Conservation (phyloP, 37 sponge, comb jelly and placozoan genomes). For the Agelas oroides region DNA sequence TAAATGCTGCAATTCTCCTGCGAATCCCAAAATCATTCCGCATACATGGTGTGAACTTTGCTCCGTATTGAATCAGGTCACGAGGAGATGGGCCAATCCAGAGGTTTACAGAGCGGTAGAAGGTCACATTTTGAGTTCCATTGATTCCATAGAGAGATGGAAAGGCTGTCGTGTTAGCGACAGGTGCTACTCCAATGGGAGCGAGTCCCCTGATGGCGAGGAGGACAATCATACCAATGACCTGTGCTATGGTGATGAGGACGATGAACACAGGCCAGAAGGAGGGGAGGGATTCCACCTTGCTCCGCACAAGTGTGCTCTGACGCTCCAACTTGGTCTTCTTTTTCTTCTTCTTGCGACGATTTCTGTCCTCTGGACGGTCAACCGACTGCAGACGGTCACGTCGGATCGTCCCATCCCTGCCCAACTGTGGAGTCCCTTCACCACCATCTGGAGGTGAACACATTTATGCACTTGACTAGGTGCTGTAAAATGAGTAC, state of each 20-base stretch:
- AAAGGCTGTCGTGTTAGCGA: conserved; percentile 5
- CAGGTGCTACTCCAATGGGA: conserved; percentile 47
- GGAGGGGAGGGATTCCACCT: conserved; percentile 89
- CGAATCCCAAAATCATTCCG: conserved; percentile 83
- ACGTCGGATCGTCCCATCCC: conserved; percentile 24
- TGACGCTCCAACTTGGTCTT: conserved; percentile 78
- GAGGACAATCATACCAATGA: conserved; percentile 57
- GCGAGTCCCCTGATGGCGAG: conserved; percentile 49
- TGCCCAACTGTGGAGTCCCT: neutral
- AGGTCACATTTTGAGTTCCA: conserved; percentile 33
- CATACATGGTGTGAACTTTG: conserved; percentile 97
- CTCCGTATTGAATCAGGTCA: conserved; percentile 82
- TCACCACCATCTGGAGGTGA: no score
- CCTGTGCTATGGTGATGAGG: conserved; percentile 74
- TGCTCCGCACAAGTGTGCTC: conserved; percentile 61
- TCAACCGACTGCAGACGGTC: conserved; percentile 34
- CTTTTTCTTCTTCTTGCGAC: conserved; percentile 34
- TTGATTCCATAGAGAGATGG: conserved; percentile 40
- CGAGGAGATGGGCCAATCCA: conserved; percentile 88
- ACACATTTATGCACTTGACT: no score
- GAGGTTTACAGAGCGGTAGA: conserved; percentile 68
- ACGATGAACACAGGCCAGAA: conserved; percentile 92
- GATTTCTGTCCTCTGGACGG: neutral
- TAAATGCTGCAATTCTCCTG: conserved; percentile 2
- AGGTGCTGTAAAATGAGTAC: no score